phyloP scores from a whole-genome alignment of 1,140 invertebrate genomes.

The Rhynchophorus ferrugineus region DNA sequence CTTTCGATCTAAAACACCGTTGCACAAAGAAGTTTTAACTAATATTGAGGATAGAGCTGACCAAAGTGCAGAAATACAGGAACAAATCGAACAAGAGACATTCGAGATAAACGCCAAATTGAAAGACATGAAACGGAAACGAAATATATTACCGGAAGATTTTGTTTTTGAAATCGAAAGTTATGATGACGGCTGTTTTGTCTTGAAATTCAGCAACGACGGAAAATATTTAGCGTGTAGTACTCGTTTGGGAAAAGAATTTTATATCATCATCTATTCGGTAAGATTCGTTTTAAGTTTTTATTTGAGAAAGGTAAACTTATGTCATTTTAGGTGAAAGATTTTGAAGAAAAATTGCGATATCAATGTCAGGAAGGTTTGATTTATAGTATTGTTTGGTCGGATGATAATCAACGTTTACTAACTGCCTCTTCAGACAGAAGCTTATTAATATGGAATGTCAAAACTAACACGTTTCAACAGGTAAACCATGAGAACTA shows the following conservation, averaged over 20 bases:
- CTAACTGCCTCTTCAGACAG: constrained; percentile 33
- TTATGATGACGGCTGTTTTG: constrained; percentile 29
- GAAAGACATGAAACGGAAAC: not conserved
- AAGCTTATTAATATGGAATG: constrained; percentile 30
- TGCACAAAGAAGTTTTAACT: constrained; percentile 21
- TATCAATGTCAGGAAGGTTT: constrained; percentile 31
- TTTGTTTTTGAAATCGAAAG: constrained; percentile 26
- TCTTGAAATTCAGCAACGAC: constrained; percentile 34
- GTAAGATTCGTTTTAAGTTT: constrained; percentile 16
- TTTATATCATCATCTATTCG: constrained; percentile 29
- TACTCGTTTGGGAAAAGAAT: constrained; percentile 24
- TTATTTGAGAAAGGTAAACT: too few species aligned
- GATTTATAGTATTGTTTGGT: constrained; percentile 35
- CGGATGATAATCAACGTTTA: constrained; percentile 24
- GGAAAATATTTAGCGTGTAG: constrained; percentile 34
- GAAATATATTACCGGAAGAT: constrained; percentile 28
- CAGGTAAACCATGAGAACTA: constrained; percentile 21
- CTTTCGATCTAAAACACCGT: constrained; percentile 27
- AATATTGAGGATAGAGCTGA: not conserved
- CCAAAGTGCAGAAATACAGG: not conserved
- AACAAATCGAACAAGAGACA: constrained; percentile 3
- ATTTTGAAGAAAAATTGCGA: constrained; percentile 28
- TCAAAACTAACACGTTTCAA: constrained; percentile 21
- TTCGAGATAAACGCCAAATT: not conserved
- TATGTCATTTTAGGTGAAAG: constrained; percentile 26